Evolutionary conservation across 1,140 invertebrate species (phyloP).

Genomic region (Acromyrmex heyeri): DNA sequence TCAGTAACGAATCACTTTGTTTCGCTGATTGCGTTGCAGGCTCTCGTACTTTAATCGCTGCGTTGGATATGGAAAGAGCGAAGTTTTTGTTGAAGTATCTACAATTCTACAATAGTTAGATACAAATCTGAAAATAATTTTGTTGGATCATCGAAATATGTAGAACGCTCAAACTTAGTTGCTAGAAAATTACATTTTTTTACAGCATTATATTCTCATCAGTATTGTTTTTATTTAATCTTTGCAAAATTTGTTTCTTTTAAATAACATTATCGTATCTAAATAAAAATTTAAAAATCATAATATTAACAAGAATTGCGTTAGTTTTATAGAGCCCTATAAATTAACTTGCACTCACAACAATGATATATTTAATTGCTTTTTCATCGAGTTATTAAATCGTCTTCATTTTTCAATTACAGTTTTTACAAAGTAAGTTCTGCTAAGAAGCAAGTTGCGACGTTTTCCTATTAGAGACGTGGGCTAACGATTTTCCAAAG

Average conservation of each 20-base stretch:
- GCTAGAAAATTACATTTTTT: too few species aligned
- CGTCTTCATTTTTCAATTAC: background rate
- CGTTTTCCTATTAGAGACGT: background rate
- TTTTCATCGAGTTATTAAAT: too few species aligned
- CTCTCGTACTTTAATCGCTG: slow-evolving; percentile 1
- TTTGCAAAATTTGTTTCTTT: background rate
- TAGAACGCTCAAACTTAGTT: too few species aligned
- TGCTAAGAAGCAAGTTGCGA: background rate
- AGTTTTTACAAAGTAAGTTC: background rate
- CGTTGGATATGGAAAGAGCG: background rate
- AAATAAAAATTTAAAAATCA: background rate
- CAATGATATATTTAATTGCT: background rate
- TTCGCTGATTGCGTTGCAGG: slow-evolving; percentile 12
- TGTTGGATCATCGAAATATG: too few species aligned
- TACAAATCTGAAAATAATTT: too few species aligned
- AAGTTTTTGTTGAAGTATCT: too few species aligned
- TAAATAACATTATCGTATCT: background rate
- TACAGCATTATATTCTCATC: too few species aligned
- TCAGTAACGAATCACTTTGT: slow-evolving; percentile 50
- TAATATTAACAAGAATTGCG: background rate
- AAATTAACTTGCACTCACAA: background rate
- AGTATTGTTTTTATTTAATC: background rate
- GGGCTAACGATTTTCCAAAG: slow-evolving; percentile 62
- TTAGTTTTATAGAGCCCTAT: background rate
- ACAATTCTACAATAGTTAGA: too few species aligned